phyloP scores from a whole-genome alignment of 2,888 invertebrate genomes.

The Clepsis dumicolana region DNA sequence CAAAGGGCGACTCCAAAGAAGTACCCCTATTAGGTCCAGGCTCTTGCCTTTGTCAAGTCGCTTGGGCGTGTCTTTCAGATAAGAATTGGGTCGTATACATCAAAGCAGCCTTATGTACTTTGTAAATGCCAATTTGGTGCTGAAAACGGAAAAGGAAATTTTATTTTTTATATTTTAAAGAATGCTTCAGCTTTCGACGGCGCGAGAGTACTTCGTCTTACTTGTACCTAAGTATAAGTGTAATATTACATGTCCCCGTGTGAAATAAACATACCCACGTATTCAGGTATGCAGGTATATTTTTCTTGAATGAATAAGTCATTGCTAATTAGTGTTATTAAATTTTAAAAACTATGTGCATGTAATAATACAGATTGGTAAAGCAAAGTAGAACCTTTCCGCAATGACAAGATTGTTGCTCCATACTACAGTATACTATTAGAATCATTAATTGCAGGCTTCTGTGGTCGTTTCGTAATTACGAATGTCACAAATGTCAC shows the following conservation, averaged over 20 bases:
- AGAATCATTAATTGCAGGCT: too few relatives aligned
- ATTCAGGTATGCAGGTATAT: neutral
- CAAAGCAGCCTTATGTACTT: constrained; percentile 60
- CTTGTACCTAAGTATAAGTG: neutral
- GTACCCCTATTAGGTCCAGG: constrained; percentile 80
- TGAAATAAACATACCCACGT: neutral
- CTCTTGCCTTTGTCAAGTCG: constrained; percentile 75
- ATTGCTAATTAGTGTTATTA: neutral
- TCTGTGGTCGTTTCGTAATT: too few relatives aligned
- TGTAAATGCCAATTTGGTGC: constrained; percentile 43
- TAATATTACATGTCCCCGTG: neutral
- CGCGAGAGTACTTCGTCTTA: constrained; percentile 13
- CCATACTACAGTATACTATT: too few relatives aligned
- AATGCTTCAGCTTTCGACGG: constrained; percentile 27
- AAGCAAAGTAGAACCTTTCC: too few relatives aligned
- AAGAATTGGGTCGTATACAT: constrained; percentile 79
- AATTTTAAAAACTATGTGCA: too few relatives aligned
- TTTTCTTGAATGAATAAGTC: neutral
- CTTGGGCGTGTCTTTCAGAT: constrained; percentile 80
- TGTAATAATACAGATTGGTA: too few relatives aligned
- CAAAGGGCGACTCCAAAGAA: constrained; percentile 67
- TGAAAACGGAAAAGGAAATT: constrained; percentile 30
- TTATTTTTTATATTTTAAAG: constrained; percentile 38
- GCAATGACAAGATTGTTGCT: too few relatives aligned
- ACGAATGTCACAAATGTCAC: too few relatives aligned